Evolutionary conservation across 2,797 vertebrate genomes (phyloP).

Genomic region (Sebastes matsubarae): DNA sequence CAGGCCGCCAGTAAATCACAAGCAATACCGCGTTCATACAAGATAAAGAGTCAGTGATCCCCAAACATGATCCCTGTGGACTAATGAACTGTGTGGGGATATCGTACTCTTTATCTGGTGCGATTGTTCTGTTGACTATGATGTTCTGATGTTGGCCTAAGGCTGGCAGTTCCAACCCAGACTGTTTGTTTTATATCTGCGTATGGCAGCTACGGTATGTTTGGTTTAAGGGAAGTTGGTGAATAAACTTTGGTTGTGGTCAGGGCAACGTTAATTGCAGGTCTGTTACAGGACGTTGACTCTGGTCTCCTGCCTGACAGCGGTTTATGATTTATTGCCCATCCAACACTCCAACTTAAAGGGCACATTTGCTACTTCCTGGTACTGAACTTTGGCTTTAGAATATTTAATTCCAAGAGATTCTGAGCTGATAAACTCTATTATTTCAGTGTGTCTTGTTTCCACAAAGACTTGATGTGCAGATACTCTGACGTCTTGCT

Average conservation of each 20-base stretch:
- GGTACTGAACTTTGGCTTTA: not conserved
- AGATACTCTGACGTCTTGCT: no score
- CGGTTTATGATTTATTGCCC: not conserved
- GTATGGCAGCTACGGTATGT: not conserved
- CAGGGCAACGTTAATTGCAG: not conserved
- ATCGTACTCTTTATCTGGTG: not conserved
- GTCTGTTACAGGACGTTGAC: not conserved
- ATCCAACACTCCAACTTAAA: not conserved
- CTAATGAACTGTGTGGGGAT: slow-evolving; percentile 1
- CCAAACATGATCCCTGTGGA: not conserved
- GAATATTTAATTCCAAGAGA: not conserved
- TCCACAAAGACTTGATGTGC: not conserved
- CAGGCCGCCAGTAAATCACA: not conserved
- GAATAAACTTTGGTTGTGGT: not conserved
- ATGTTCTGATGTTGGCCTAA: not conserved
- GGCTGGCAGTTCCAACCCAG: not conserved
- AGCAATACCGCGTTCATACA: not conserved
- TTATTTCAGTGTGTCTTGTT: not conserved
- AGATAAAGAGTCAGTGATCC: not conserved
- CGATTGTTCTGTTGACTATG: not conserved
- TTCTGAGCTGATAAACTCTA: not conserved
- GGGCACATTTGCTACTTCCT: not conserved
- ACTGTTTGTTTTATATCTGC: not conserved
- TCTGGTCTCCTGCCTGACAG: not conserved
- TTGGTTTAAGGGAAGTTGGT: not conserved